Evolutionary conservation across 1,140 invertebrate species (phyloP).

Genomic region (Neodiprion virginianus): DNA sequence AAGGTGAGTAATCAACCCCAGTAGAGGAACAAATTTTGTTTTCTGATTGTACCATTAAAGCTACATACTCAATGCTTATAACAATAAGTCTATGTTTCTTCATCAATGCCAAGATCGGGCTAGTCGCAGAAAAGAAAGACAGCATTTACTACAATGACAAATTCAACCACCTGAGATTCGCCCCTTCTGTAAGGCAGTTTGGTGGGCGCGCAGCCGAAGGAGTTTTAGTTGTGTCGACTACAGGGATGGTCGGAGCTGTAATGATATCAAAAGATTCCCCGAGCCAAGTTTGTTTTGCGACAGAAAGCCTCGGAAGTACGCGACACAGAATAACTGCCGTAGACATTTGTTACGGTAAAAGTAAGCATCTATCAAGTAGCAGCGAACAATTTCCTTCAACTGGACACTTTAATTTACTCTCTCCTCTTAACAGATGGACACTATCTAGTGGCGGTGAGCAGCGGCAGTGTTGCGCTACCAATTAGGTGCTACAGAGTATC

Average conservation of each 20-base stretch:
- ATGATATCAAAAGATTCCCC: constrained; percentile 64
- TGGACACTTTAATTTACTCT: constrained; percentile 13
- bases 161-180: constrained; percentile 77
- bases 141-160: constrained; percentile 83
- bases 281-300: constrained; percentile 58
- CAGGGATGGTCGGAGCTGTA: constrained; percentile 81
- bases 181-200: constrained; percentile 85
- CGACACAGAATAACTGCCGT: constrained; percentile 78
- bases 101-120: constrained; percentile 43
- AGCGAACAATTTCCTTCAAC: too few relatives aligned
- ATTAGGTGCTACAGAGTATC: constrained; percentile 79
- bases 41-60: not conserved
- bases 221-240: constrained; percentile 81
- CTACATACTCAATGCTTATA: not conserved
- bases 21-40: constrained; percentile 1
- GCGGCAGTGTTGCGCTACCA: constrained; percentile 72
- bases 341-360: constrained; percentile 78
- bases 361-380: constrained; percentile 47
- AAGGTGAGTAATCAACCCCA: constrained; percentile 59
- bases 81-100: constrained; percentile 15
- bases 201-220: constrained; percentile 84
- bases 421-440: constrained; percentile 70
- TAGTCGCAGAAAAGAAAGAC: constrained; percentile 81
- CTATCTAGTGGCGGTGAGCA: constrained; percentile 77
- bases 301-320: constrained; percentile 76